These are phyloP conservation scores for Argynnis bischoffii DNA, from an alignment of 2,888 invertebrate genomes.

Conservation along the genomic window DNA sequence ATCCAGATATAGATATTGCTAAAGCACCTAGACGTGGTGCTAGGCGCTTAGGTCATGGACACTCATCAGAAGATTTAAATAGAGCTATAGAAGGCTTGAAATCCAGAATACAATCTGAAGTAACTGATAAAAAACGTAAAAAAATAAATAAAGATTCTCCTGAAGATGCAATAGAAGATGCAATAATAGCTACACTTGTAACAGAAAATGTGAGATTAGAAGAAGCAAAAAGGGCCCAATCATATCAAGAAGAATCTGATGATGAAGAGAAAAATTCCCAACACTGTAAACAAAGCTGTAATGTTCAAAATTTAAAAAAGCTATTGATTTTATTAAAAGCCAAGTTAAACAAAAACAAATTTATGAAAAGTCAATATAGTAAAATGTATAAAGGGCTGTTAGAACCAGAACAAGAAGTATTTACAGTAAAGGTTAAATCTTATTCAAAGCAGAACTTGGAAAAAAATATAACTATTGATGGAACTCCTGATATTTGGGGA, in stretches of 20 bases:
- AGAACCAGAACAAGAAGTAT: constrained; percentile 40
- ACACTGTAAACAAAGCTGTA: constrained; percentile 32
- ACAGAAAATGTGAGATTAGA: constrained; percentile 52
- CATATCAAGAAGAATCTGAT: constrained; percentile 32
- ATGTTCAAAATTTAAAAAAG: constrained; percentile 56
- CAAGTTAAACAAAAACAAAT: constrained; percentile 50
- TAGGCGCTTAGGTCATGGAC: constrained; percentile 57
- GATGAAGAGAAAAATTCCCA: constrained; percentile 2
- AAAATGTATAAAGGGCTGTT: constrained; percentile 50
- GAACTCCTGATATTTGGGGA: constrained; percentile 61
- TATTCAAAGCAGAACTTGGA: constrained; percentile 56
- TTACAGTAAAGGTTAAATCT: constrained; percentile 53
- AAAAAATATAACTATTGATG: constrained; percentile 39
- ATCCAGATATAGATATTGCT: constrained; percentile 66
- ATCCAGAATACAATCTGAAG: constrained; percentile 56
- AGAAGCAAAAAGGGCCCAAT: constrained; percentile 36
- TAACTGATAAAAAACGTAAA: constrained; percentile 48
- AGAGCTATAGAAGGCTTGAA: constrained; percentile 65
- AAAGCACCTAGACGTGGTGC: constrained; percentile 67
- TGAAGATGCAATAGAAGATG: constrained; percentile 59
- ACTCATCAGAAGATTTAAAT: constrained; percentile 55
- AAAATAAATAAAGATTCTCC: constrained; percentile 52
- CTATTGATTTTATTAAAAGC: constrained; percentile 58
- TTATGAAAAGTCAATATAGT: constrained; percentile 46
- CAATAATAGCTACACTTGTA: constrained; percentile 54